phyloP scores from a whole-genome alignment of 2,888 invertebrate species.

The Cosmia pyralina region DNA sequence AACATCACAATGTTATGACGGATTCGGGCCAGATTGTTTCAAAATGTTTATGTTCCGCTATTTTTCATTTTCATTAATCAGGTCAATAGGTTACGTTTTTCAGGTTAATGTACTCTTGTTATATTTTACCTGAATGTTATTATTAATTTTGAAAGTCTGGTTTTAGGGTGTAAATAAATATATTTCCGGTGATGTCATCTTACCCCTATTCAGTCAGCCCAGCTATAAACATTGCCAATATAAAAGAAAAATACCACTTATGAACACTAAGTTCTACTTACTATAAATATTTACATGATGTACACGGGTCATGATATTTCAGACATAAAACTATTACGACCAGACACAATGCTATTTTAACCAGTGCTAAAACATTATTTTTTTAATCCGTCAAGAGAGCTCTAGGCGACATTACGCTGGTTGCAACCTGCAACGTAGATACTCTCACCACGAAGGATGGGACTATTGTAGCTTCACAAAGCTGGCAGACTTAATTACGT shows the following conservation, averaged over 20 bases:
- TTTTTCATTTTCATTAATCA: conserved; percentile 44
- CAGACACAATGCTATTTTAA: background rate
- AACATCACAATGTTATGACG: conserved; percentile 63
- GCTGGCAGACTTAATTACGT: background rate
- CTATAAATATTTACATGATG: background rate
- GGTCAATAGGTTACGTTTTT: conserved; percentile 46
- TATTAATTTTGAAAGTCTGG: background rate
- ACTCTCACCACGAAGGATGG: background rate
- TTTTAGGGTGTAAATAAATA: background rate
- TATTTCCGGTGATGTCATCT: background rate
- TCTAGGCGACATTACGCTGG: too few relatives aligned
- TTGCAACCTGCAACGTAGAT: background rate
- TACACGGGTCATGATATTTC: background rate
- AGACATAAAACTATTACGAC: background rate
- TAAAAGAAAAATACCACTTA: background rate
- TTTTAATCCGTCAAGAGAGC: background rate
- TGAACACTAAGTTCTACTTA: too few relatives aligned
- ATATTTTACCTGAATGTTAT: conserved; percentile 29
- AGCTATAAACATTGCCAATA: background rate
- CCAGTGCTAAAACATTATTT: background rate
- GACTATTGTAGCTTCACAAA: background rate
- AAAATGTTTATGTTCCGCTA: conserved; percentile 48
- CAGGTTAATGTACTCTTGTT: conserved; percentile 11
- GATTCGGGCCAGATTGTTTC: conserved; percentile 56
- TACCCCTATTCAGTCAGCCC: background rate